phyloP scores from a whole-genome alignment of 2,888 invertebrate species.

The Abrostola tripartita region DNA sequence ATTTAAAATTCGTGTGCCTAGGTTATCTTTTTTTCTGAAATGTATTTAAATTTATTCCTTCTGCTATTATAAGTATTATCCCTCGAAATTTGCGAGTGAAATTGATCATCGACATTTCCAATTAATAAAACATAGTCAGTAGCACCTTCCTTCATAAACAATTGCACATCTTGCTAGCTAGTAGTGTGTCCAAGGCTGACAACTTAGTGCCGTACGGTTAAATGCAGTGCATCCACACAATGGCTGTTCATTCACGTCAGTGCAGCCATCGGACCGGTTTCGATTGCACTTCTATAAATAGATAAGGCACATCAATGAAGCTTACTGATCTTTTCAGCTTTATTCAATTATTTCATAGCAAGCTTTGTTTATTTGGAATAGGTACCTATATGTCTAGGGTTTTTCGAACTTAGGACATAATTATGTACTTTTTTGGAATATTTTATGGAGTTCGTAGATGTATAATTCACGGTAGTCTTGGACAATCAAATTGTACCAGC shows the following conservation, averaged over 20 bases:
- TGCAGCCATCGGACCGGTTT: conserved; percentile 44
- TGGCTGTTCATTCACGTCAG: conserved; percentile 49
- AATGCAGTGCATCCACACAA: conserved; percentile 40
- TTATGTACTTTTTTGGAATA: too few species aligned
- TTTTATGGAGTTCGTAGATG: too few species aligned
- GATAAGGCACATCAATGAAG: conserved; percentile 28
- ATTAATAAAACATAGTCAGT: background rate
- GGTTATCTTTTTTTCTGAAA: too few species aligned
- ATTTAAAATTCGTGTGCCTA: too few species aligned
- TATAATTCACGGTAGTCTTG: too few species aligned
- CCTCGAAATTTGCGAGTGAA: background rate
- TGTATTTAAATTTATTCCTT: too few species aligned
- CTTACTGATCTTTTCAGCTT: conserved; percentile 13
- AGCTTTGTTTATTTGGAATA: background rate
- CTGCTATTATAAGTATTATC: too few species aligned
- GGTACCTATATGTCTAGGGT: too few species aligned
- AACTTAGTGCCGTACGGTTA: conserved; percentile 41
- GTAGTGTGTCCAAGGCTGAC: conserved; percentile 34
- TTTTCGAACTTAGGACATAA: too few species aligned
- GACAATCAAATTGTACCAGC: too few species aligned
- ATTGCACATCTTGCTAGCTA: conserved; percentile 35
- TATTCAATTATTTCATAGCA: conserved; percentile 1
- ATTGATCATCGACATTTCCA: background rate
- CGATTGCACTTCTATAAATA: conserved; percentile 46
- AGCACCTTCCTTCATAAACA: background rate